Conservation (phyloP, 2,113 vertebrate genomes). For the Prionailurus bengalensis region DNA sequence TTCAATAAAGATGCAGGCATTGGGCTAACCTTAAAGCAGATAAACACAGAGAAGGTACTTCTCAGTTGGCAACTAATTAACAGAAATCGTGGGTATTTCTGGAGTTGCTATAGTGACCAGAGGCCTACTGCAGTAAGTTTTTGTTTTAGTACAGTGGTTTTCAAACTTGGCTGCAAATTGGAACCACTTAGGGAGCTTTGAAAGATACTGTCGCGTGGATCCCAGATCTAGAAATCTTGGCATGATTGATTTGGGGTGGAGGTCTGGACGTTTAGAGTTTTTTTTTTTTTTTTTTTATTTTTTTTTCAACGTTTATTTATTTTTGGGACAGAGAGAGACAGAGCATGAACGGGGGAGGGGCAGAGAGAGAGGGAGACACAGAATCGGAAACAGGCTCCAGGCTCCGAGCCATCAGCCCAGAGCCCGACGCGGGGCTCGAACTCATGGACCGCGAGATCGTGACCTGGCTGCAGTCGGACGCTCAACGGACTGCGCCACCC, state of each 20-base stretch:
- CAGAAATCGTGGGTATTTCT: conserved; percentile 60
- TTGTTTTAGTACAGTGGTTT: conserved; percentile 66
- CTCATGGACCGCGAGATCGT: no score
- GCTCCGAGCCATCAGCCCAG: no score
- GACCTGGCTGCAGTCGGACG: no score
- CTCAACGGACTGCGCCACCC: no score
- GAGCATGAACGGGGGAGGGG: no score
- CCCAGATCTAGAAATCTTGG: not conserved
- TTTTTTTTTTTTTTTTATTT: no score
- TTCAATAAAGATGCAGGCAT: conserved; percentile 1
- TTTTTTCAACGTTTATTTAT: no score
- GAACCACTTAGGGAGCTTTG: conserved; percentile 42
- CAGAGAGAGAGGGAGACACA: no score
- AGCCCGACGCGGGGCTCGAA: no score
- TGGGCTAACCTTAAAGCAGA: conserved; percentile 18
- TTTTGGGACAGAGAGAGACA: no score
- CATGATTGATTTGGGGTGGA: not conserved
- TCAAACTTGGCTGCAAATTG: conserved; percentile 63
- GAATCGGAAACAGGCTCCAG: no score
- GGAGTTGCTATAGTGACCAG: conserved; percentile 68
- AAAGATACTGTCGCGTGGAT: conserved; percentile 16
- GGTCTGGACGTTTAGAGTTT: not conserved
- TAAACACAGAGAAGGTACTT: conserved; percentile 49
- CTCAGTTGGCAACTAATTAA: conserved; percentile 70
- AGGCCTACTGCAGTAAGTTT: conserved; percentile 21